Conservation (phyloP, 2,888 invertebrate species). For the Nectonema munidae region DNA sequence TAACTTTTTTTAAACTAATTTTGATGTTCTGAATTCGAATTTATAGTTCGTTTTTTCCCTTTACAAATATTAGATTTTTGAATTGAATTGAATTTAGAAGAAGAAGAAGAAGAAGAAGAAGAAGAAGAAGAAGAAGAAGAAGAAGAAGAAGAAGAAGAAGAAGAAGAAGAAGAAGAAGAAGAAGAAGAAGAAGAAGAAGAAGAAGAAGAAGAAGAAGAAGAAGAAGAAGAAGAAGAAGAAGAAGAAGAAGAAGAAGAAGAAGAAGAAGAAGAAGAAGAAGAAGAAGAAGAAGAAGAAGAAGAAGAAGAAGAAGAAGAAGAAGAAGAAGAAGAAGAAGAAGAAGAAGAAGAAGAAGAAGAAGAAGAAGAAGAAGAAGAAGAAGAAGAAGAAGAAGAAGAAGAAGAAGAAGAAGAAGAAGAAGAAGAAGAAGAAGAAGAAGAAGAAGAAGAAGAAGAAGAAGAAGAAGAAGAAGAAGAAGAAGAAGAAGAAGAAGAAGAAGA, state of each 20-base stretch:
- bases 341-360: constrained; percentile 5
- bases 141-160: constrained; percentile 5
- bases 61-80: too few species aligned
- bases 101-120: too few species aligned
- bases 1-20: too few species aligned
- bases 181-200: constrained; percentile 5
- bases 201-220: constrained; percentile 5
- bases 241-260: constrained; percentile 5
- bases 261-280: constrained; percentile 5
- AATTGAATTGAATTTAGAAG: background rate
- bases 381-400: constrained; percentile 5
- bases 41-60: too few species aligned
- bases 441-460: constrained; percentile 5
- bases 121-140: constrained; percentile 5
- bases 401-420: constrained; percentile 5
- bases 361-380: constrained; percentile 5
- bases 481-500: constrained; percentile 5
- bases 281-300: constrained; percentile 5
- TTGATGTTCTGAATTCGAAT: too few species aligned
- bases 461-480: constrained; percentile 5
- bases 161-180: constrained; percentile 5
- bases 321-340: constrained; percentile 5
- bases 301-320: constrained; percentile 5
- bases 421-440: constrained; percentile 5
- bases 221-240: constrained; percentile 5